Percentiles rank a stretch among this genome's conserved stretches.
Conservation (phyloP, 2,888 invertebrate species). For the Leptinotarsa juncta region DNA sequence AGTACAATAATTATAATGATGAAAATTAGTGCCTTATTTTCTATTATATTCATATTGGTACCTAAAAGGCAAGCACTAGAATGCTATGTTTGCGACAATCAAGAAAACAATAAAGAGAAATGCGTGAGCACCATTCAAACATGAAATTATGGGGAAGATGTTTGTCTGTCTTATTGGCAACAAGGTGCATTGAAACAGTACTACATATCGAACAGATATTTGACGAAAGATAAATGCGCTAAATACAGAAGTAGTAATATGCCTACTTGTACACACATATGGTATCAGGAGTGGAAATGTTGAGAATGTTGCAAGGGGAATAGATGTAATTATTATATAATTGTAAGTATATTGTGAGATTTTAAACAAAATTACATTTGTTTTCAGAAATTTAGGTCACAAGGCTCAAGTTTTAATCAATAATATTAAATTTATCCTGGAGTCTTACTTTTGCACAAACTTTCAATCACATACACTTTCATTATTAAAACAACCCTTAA, state of each 20-base stretch:
- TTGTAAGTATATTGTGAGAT: constrained; percentile 75
- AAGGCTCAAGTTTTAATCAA: no score
- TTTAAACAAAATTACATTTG: no score
- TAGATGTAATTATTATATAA: constrained; percentile 93
- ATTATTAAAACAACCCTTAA: no score
- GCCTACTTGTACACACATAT: constrained; percentile 87
- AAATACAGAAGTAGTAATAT: constrained; percentile 76
- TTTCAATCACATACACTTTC: no score
- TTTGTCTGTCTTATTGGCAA: constrained; percentile 92
- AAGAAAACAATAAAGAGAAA: constrained; percentile 92
- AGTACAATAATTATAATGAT: constrained; percentile 9
- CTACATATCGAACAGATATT: constrained; percentile 92
- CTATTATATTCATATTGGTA: constrained; percentile 15
- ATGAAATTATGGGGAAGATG: constrained; percentile 88
- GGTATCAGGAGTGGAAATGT: constrained; percentile 98
- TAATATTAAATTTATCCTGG: no score
- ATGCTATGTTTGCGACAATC: constrained; percentile 94
- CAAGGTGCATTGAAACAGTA: constrained; percentile 93
- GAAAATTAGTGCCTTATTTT: constrained; percentile 3
- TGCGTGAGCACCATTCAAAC: constrained; percentile 92
- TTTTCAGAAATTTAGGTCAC: no score
- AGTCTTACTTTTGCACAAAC: no score
- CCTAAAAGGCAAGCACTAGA: constrained; percentile 77
- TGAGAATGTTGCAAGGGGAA: constrained; percentile 96
- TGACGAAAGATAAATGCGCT: constrained; percentile 83